A percentile compares a stretch with the other conserved stretches of the same genome.
Evolutionary conservation across 2,113 vertebrate genomes (phyloP).

Genomic region (Cygnus buccinator): DNA sequence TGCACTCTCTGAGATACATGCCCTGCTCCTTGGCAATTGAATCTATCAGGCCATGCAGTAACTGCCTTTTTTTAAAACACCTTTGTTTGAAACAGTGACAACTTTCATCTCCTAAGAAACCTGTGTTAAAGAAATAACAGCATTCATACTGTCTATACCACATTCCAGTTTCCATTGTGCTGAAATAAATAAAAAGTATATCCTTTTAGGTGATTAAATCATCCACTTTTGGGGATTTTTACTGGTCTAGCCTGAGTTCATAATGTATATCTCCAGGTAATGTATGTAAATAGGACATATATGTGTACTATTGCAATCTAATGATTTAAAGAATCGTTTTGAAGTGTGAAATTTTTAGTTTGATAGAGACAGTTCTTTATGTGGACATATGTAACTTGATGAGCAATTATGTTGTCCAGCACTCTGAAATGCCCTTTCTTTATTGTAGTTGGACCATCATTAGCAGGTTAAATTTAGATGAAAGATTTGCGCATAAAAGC

Average conservation of each 20-base stretch:
- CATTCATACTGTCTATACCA: background rate
- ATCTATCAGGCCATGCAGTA: background rate
- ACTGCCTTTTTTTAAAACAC: background rate
- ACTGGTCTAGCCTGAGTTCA: background rate
- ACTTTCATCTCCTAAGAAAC: background rate
- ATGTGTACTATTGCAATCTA: background rate
- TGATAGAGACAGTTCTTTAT: background rate
- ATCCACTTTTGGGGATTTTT: background rate
- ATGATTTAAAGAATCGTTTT: background rate
- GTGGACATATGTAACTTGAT: background rate
- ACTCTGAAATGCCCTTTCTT: slow-evolving; percentile 31
- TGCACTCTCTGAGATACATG: background rate
- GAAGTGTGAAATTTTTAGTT: slow-evolving; percentile 19
- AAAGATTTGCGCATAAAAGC: slow-evolving; percentile 47
- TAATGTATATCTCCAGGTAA: background rate
- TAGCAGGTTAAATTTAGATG: slow-evolving; percentile 58
- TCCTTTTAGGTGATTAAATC: background rate
- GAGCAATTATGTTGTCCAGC: slow-evolving; percentile 49
- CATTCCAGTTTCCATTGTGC: background rate
- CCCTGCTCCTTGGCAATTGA: background rate
- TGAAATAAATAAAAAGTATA: background rate
- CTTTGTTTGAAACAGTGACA: background rate
- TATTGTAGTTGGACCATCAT: slow-evolving; percentile 14
- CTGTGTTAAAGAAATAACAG: background rate
- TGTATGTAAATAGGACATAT: background rate